A percentile compares a stretch with the other conserved stretches of the same genome.
Evolutionary conservation across 2,888 invertebrate species (phyloP).

Genomic region (Mythimna vitellina): DNA sequence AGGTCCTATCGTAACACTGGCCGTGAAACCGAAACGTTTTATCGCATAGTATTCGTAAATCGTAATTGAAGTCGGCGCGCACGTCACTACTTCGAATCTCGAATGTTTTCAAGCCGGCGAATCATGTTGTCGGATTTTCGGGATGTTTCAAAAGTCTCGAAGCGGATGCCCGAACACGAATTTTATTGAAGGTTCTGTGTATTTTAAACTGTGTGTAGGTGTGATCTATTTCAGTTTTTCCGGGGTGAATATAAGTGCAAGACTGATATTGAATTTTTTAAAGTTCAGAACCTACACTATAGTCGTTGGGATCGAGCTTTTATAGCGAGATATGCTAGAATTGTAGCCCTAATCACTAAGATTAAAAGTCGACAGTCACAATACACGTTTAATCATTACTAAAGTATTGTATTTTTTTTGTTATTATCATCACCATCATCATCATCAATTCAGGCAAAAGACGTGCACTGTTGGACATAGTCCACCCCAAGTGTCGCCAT

Average conservation of each 20-base stretch:
- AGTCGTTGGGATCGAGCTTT: not conserved
- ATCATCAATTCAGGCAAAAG: too few species aligned
- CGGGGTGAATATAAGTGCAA: not conserved
- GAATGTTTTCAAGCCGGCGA: slow-evolving; percentile 20
- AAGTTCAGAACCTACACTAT: not conserved
- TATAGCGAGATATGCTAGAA: not conserved
- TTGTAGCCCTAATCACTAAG: too few species aligned
- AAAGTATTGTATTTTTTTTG: not conserved
- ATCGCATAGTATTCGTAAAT: slow-evolving; percentile 53
- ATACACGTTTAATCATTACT: too few species aligned
- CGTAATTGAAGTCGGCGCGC: slow-evolving; percentile 50
- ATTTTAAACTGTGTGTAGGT: slow-evolving; percentile 25
- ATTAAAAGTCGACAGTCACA: too few species aligned
- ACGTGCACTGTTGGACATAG: too few species aligned
- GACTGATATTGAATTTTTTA: not conserved
- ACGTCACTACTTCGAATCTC: slow-evolving; percentile 43
- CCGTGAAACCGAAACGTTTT: slow-evolving; percentile 60
- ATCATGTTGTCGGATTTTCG: slow-evolving; percentile 44
- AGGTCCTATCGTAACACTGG: slow-evolving; percentile 55
- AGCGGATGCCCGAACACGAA: slow-evolving; percentile 42
- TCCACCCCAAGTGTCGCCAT: too few species aligned
- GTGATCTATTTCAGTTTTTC: slow-evolving; percentile 14
- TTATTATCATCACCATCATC: too few species aligned
- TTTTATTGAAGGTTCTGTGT: slow-evolving; percentile 27
- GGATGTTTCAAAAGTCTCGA: slow-evolving; percentile 36